These are phyloP conservation scores for Euphydryas editha DNA, from an alignment of 2,888 invertebrate genomes.

Conservation along the genomic window DNA sequence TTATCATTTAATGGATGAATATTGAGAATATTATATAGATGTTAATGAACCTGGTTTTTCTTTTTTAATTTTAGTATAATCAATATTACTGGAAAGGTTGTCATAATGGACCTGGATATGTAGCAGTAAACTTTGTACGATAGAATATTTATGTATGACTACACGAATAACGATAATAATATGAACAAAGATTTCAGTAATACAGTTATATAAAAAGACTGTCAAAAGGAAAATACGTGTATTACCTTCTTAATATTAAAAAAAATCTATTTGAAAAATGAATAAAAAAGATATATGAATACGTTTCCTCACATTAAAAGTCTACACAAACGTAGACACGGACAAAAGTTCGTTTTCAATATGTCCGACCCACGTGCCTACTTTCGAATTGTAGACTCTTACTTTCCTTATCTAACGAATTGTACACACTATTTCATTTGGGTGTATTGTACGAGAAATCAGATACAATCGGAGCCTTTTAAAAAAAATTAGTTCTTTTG, in stretches of 20 bases:
- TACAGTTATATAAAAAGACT: too few species aligned
- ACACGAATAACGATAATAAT: too few species aligned
- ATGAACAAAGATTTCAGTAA: too few species aligned
- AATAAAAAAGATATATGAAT: too few species aligned
- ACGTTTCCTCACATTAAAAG: neutral
- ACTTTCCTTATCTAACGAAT: conserved; percentile 72
- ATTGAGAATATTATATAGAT: neutral
- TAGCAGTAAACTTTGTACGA: too few species aligned
- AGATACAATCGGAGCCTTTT: conserved; percentile 52
- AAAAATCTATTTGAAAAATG: too few species aligned
- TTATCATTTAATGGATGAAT: neutral
- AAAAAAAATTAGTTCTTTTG: conserved; percentile 56
- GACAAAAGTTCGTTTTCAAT: neutral
- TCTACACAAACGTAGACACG: neutral
- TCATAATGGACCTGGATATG: neutral
- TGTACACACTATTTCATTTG: conserved; percentile 45
- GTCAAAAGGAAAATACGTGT: too few species aligned
- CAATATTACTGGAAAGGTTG: neutral
- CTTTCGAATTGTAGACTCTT: conserved; percentile 55
- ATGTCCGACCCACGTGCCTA: conserved; percentile 8
- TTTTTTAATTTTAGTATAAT: neutral
- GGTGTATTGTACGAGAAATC: conserved; percentile 25
- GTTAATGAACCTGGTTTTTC: neutral
- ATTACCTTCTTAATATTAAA: too few species aligned
- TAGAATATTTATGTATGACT: too few species aligned